phyloP scores from a whole-genome alignment of 1,140 invertebrate species.

The Pomacea maculata region DNA sequence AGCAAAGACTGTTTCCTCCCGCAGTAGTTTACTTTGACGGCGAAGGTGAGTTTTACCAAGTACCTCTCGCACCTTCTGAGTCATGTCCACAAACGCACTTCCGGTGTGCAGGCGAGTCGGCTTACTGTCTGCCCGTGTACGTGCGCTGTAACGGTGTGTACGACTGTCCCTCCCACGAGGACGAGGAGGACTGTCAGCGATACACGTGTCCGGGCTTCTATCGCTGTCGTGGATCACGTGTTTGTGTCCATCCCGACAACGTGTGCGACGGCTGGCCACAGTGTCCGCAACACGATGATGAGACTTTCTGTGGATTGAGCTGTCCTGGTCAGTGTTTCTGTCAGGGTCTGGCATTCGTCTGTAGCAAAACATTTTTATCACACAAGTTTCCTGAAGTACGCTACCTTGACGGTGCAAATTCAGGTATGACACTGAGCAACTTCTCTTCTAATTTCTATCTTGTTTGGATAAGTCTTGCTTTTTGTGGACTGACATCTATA shows the following conservation, averaged over 20 bases:
- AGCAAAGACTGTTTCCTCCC: neutral
- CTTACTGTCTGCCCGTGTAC: conserved; percentile 9
- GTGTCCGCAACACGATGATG: conserved; percentile 29
- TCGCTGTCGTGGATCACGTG: conserved; percentile 9
- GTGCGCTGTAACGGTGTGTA: conserved; percentile 16
- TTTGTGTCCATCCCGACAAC: conserved; percentile 18
- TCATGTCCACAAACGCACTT: conserved; percentile 8
- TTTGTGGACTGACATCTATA: neutral
- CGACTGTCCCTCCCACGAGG: conserved; percentile 7
- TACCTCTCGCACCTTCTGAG: neutral
- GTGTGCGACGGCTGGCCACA: conserved; percentile 20
- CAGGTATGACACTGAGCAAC: neutral
- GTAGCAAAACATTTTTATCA: neutral
- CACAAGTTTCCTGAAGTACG: neutral
- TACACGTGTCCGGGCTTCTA: conserved; percentile 24
- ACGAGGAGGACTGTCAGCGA: conserved; percentile 3
- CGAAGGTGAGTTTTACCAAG: neutral
- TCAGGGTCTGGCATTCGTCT: conserved; percentile 8
- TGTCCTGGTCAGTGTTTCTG: conserved; percentile 37
- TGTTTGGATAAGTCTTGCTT: conserved; percentile 4
- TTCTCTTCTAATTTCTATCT: neutral
- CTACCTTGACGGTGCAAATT: conserved; percentile 1
- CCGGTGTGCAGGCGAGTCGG: neutral
- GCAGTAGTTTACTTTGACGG: conserved; percentile 2
- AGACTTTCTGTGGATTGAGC: conserved; percentile 14